Evolutionary conservation across 2,113 vertebrate genomes (phyloP).

Genomic region (Siniperca knerii): DNA sequence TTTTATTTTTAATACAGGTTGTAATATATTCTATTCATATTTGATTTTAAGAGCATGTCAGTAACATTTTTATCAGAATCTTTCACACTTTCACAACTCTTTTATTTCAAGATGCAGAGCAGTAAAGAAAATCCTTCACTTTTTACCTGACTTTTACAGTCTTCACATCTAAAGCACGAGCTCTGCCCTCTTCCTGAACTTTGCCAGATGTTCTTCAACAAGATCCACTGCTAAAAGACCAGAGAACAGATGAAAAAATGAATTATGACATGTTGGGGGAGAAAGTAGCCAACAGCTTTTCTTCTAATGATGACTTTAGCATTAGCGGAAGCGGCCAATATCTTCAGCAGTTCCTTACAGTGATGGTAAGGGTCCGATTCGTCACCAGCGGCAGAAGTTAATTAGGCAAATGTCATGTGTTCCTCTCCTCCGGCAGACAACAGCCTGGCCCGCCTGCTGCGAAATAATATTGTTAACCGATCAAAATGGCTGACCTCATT

Average conservation of each 20-base stretch:
- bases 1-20: not conserved
- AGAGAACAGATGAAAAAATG: conserved; percentile 18
- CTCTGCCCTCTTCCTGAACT: conserved; percentile 45
- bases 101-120: not conserved
- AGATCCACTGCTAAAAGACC: conserved; percentile 21
- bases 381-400: conserved; percentile 68
- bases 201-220: conserved; percentile 45
- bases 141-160: conserved; percentile 13
- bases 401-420: conserved; percentile 80
- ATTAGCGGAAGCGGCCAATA: conserved; percentile 14
- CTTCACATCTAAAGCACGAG: conserved; percentile 18
- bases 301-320: conserved; percentile 68
- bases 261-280: conserved; percentile 33
- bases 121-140: not conserved
- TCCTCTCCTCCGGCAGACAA: conserved; percentile 58
- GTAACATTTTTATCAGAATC: not conserved
- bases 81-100: conserved; percentile 9
- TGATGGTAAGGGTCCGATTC: conserved; percentile 40
- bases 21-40: not conserved
- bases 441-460: conserved; percentile 61
- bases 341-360: conserved; percentile 22
- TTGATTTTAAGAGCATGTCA: not conserved
- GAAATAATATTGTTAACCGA: conserved; percentile 75
- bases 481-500: conserved; percentile 79
- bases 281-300: conserved; percentile 57